Percentiles rank a stretch among this genome's conserved stretches.
Evolutionary conservation across 2,113 vertebrate genomes (phyloP).

Genomic region (Oplegnathus fasciatus): DNA sequence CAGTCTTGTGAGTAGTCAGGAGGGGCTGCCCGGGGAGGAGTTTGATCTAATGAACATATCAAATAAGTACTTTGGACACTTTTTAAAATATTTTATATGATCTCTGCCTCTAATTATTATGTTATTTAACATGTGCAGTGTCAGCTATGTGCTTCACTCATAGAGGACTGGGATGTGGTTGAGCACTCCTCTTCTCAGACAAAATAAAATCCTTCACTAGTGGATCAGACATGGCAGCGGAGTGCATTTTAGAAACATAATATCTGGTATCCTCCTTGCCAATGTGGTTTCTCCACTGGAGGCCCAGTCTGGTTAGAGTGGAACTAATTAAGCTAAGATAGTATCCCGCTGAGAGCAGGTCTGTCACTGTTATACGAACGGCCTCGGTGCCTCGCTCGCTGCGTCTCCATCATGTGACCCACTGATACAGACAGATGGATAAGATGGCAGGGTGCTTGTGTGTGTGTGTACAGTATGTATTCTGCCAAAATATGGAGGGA

Average conservation of each 20-base stretch:
- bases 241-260: conserved; percentile 54
- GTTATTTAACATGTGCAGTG: background rate
- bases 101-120: background rate
- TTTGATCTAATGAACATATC: conserved; percentile 13
- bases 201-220: conserved; percentile 27
- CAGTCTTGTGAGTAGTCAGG: conserved; percentile 92
- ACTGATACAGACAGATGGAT: conserved; percentile 74
- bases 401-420: conserved; percentile 54
- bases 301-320: conserved; percentile 59
- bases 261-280: conserved; percentile 30
- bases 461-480: background rate
- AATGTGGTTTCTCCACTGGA: conserved; percentile 41
- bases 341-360: conserved; percentile 74
- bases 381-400: conserved; percentile 41
- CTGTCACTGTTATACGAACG: conserved; percentile 64
- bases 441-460: conserved; percentile 35
- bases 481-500: conserved; percentile 18
- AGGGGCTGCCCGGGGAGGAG: background rate
- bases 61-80: background rate
- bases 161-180: background rate
- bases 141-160: background rate
- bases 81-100: background rate
- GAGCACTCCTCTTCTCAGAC: conserved; percentile 4
- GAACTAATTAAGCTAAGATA: conserved; percentile 77
- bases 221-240: conserved; percentile 46